Evolutionary conservation across 2,113 vertebrate genomes (phyloP).

Genomic region (Nematolebias whitei): DNA sequence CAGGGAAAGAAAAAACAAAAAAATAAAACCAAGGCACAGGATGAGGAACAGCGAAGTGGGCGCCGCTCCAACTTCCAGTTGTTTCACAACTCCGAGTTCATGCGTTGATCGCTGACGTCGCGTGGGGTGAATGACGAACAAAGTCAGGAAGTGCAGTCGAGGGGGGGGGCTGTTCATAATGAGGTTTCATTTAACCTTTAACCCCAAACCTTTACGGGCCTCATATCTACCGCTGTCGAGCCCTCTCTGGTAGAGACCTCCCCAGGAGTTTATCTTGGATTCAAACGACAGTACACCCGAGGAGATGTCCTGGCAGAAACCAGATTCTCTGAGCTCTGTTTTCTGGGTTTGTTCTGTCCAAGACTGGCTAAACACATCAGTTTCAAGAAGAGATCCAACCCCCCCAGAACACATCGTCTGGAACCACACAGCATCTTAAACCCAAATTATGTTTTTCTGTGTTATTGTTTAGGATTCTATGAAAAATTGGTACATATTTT

Average conservation of each 20-base stretch:
- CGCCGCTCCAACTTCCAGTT: slow-evolving; percentile 61
- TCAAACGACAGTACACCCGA: slow-evolving; percentile 47
- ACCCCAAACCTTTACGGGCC: slow-evolving; percentile 61
- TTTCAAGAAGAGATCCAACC: slow-evolving; percentile 44
- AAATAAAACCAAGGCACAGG: slow-evolving; percentile 45
- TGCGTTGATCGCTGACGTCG: slow-evolving; percentile 61
- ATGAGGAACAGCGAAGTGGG: slow-evolving; percentile 73
- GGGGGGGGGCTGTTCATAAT: slow-evolving; percentile 61
- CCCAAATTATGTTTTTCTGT: slow-evolving; percentile 1
- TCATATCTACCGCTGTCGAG: slow-evolving; percentile 61
- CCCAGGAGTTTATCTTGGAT: slow-evolving; percentile 70
- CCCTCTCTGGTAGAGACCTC: slow-evolving; percentile 67
- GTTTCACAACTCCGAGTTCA: slow-evolving; percentile 77
- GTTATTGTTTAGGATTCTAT: neutral
- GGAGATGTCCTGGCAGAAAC: slow-evolving; percentile 59
- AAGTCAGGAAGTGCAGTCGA: slow-evolving; percentile 70
- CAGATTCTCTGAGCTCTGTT: slow-evolving; percentile 38
- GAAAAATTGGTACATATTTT: neutral
- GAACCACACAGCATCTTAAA: slow-evolving; percentile 1
- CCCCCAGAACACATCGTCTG: slow-evolving; percentile 20
- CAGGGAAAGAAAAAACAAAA: slow-evolving; percentile 21
- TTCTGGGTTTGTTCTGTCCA: slow-evolving; percentile 56
- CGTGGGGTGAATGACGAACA: slow-evolving; percentile 73
- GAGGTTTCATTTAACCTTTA: slow-evolving; percentile 75
- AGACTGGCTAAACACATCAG: slow-evolving; percentile 34